Evolutionary conservation across 2,113 vertebrate species (phyloP).

Genomic region (Brienomyrus brachyistius): DNA sequence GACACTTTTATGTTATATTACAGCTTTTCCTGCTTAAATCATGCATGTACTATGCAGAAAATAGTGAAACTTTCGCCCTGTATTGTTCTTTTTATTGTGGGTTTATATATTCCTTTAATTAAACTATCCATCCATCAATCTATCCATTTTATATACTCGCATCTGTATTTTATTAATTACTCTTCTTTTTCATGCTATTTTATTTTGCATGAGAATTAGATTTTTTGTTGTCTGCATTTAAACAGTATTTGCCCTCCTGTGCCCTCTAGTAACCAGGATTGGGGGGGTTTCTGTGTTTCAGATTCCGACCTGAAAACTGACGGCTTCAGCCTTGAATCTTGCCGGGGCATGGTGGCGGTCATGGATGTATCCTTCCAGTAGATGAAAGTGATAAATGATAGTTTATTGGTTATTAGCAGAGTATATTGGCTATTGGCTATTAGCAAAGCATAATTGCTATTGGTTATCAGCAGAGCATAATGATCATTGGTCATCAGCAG

Average conservation of each 20-base stretch:
- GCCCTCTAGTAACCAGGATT: background rate
- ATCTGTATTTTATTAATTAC: no score
- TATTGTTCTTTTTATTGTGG: background rate
- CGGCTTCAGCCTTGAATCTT: conserved; percentile 84
- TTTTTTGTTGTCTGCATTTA: background rate
- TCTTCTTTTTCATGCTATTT: no score
- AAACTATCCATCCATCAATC: no score
- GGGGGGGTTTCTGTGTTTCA: conserved; percentile 36
- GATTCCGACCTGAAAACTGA: conserved; percentile 75
- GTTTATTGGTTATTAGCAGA: no score
- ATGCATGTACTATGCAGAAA: background rate
- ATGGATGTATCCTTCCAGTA: conserved; percentile 84
- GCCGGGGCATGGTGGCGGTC: conserved; percentile 89
- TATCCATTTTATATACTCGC: no score
- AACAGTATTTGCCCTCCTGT: no score
- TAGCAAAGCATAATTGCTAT: no score
- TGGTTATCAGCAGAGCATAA: no score
- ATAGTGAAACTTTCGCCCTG: background rate
- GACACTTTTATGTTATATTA: background rate
- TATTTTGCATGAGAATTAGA: no score
- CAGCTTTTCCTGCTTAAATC: background rate
- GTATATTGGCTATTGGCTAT: no score
- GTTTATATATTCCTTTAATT: no score
- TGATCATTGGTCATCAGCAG: no score
- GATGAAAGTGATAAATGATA: background rate